Evolutionary conservation across 2,797 vertebrate genomes (phyloP).

Genomic region (Alauda arvensis): DNA sequence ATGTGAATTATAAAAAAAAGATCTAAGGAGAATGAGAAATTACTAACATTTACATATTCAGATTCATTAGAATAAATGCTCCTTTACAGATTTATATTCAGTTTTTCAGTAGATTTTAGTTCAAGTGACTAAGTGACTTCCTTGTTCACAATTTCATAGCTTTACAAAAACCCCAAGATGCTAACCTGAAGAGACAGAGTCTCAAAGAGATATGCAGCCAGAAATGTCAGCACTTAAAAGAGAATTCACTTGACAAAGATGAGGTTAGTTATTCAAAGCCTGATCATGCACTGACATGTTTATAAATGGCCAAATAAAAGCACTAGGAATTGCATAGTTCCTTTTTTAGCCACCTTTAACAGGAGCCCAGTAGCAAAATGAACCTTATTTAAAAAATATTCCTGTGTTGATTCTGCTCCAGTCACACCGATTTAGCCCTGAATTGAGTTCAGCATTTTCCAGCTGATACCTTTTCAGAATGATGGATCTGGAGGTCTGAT

Average conservation of each 20-base stretch:
- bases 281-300: neutral
- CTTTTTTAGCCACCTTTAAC: neutral
- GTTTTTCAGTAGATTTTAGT: neutral
- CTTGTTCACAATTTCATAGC: constrained; percentile 7
- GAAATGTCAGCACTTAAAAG: neutral
- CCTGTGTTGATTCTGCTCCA: neutral
- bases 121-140: neutral
- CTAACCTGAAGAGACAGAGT: neutral
- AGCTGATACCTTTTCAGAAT: neutral
- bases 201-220: neutral
- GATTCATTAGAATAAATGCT: neutral
- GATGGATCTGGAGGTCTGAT: neutral
- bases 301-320: neutral
- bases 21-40: neutral
- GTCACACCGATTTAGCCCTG: neutral
- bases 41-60: neutral
- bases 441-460: neutral
- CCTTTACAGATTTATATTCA: neutral
- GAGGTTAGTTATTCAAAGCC: constrained; percentile 22
- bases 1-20: neutral
- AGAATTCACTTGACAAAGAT: neutral
- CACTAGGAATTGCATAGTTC: neutral
- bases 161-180: neutral
- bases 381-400: neutral
- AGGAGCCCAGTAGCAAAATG: neutral